Percentiles rank a stretch among this genome's conserved stretches.
Evolutionary conservation across 2,113 vertebrate species (phyloP).

Genomic region (Carassius carassius): DNA sequence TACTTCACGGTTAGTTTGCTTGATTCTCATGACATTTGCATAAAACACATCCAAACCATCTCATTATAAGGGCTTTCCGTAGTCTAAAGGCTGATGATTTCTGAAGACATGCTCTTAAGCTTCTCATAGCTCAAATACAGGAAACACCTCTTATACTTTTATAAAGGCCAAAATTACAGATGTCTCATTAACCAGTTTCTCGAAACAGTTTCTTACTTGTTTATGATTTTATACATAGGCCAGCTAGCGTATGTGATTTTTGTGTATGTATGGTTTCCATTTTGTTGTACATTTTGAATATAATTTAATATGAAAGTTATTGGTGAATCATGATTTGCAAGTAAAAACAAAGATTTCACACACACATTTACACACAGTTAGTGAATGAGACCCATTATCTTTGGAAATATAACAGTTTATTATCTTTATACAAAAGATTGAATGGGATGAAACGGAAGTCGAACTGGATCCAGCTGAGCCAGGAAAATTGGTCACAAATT

Average conservation of each 20-base stretch:
- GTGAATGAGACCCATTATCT: not conserved
- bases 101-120: too few species aligned
- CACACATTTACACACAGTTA: not conserved
- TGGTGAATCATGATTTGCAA: too few species aligned
- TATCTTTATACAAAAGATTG: constrained; percentile 60
- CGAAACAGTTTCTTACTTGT: too few species aligned
- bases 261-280: not conserved
- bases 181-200: too few species aligned
- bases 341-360: not conserved
- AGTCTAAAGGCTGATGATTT: too few species aligned
- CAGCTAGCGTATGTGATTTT: not conserved
- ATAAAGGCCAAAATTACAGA: too few species aligned
- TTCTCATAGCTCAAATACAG: too few species aligned
- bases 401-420: not conserved
- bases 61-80: too few species aligned
- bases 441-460: constrained; percentile 63
- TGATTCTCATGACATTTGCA: not conserved
- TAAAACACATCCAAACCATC: not conserved
- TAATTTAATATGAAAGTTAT: not conserved
- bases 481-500: constrained; percentile 66
- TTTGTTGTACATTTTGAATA: too few species aligned
- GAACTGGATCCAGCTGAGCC: constrained; percentile 67
- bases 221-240: too few species aligned
- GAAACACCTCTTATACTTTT: too few species aligned
- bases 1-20: constrained; percentile 41